phyloP scores from a whole-genome alignment of 2,888 invertebrate species.

The Cremastinae sp. region DNA sequence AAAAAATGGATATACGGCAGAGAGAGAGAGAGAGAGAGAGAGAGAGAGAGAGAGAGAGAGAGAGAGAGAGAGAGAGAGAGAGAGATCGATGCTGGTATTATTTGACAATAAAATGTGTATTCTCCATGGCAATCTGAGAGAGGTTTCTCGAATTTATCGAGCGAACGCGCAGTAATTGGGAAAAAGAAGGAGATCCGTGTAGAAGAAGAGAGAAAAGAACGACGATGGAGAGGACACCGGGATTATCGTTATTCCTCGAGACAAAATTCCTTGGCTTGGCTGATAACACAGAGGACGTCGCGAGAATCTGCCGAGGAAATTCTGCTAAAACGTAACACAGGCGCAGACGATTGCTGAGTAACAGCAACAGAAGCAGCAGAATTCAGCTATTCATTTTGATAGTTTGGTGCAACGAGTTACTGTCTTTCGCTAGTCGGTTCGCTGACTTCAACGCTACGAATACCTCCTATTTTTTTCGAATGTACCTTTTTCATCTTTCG shows the following conservation, averaged over 20 bases:
- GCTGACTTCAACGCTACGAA: slow-evolving; percentile 51
- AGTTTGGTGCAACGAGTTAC: slow-evolving; percentile 61
- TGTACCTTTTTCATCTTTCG: too few relatives aligned
- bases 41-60: too few relatives aligned
- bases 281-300: slow-evolving; percentile 35
- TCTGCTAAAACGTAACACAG: slow-evolving; percentile 24
- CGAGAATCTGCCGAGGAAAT: slow-evolving; percentile 37
- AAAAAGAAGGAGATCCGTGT: slow-evolving; percentile 7
- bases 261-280: slow-evolving; percentile 50
- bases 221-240: slow-evolving; percentile 5
- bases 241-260: slow-evolving; percentile 45
- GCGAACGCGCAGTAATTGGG: too few relatives aligned
- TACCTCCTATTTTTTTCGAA: slow-evolving; percentile 29
- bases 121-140: too few relatives aligned
- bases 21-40: too few relatives aligned
- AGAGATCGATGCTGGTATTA: too few relatives aligned
- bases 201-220: slow-evolving; percentile 12
- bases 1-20: too few relatives aligned
- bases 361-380: slow-evolving; percentile 35
- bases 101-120: too few relatives aligned
- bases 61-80: too few relatives aligned
- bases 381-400: slow-evolving; percentile 59
- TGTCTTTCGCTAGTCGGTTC: slow-evolving; percentile 64
- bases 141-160: too few relatives aligned
- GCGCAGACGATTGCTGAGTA: slow-evolving; percentile 40